These are phyloP conservation scores for Argyra leucocephala DNA, from an alignment of 2,888 invertebrate genomes.

Conservation along the genomic window DNA sequence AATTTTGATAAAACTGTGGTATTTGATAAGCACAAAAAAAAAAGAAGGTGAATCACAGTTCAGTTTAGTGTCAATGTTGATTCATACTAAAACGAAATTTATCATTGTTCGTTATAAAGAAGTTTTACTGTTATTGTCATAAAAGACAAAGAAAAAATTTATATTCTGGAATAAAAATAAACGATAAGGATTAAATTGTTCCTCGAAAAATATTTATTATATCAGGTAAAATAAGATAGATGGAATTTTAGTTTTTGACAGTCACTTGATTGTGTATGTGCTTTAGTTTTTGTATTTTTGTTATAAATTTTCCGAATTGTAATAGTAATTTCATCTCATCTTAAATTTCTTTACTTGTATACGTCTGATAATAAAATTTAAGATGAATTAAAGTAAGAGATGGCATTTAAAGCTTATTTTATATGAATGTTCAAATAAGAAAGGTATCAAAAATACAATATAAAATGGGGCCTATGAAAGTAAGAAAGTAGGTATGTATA, in stretches of 20 bases:
- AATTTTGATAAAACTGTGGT: no score
- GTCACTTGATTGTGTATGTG: neutral
- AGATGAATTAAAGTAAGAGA: neutral
- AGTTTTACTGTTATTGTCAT: no score
- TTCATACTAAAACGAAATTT: no score
- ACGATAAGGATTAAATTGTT: neutral
- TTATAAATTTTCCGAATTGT: neutral
- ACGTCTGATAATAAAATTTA: neutral
- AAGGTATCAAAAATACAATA: neutral
- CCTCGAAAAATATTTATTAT: neutral
- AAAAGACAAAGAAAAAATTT: neutral
- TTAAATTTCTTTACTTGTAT: neutral
- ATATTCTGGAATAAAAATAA: neutral
- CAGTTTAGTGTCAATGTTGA: no score
- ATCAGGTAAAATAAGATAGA: neutral
- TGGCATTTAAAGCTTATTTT: slow-evolving; percentile 6
- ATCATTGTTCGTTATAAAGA: no score
- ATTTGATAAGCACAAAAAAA: no score
- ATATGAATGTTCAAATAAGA: neutral
- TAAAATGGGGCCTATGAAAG: neutral
- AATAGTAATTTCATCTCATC: neutral
- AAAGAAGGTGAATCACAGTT: no score
- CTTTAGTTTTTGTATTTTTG: neutral
- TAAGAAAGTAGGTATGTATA: neutral
- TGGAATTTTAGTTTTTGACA: slow-evolving; percentile 4